phyloP scores from a whole-genome alignment of 2,113 vertebrate species.

The Cavia aperea region DNA sequence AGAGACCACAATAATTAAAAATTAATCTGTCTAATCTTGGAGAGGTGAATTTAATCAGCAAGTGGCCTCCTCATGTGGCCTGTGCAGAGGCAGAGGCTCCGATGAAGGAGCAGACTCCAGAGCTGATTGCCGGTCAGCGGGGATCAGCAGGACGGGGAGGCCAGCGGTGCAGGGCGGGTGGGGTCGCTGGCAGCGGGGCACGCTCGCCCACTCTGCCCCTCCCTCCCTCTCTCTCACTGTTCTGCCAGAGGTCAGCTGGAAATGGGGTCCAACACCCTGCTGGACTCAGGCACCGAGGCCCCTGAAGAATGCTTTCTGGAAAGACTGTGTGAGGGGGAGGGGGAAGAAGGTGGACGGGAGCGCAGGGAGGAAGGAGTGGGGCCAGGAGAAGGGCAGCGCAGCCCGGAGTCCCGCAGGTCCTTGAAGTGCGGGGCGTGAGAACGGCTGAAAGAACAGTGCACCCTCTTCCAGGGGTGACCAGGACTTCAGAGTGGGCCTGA shows the following conservation, averaged over 20 bases:
- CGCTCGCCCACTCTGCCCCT: neutral
- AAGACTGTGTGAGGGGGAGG: rapidly evolving
- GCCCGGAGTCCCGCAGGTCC: neutral
- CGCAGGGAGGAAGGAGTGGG: neutral
- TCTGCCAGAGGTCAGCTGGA: rapidly evolving
- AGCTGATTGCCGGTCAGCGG: slow-evolving; percentile 60
- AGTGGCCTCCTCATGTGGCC: slow-evolving; percentile 47
- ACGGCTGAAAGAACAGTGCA: neutral
- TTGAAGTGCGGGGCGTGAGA: neutral
- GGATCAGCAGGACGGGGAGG: neutral
- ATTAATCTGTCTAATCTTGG: slow-evolving; percentile 54
- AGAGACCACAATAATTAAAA: slow-evolving; percentile 58
- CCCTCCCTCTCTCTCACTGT: neutral
- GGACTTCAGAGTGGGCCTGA: neutral
- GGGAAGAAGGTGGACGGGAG: neutral
- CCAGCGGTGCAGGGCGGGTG: neutral
- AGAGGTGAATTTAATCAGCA: slow-evolving; percentile 59
- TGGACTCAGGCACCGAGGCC: rapidly evolving
- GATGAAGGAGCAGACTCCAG: slow-evolving; percentile 45
- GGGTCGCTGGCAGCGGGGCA: neutral
- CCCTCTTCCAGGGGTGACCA: neutral
- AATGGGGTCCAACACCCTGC: neutral
- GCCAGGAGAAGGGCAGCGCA: rapidly evolving
- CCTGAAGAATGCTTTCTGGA: rapidly evolving
- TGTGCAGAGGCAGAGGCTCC: slow-evolving; percentile 50